These are phyloP conservation scores for Parasteatoda lunata DNA, from an alignment of 2,888 invertebrate genomes.

Conservation along the genomic window DNA sequence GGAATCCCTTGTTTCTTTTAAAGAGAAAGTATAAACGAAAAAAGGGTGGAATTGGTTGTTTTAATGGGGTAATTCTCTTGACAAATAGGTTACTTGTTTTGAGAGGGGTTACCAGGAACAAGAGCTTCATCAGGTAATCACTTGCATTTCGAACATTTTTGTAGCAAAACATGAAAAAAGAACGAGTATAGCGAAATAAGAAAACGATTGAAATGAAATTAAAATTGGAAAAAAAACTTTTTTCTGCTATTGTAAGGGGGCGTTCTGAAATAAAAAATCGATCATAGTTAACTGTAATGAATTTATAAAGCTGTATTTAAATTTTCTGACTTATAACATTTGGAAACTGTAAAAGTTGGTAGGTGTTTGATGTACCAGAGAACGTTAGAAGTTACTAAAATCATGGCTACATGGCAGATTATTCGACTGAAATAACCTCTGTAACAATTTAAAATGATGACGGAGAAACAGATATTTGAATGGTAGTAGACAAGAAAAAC, in stretches of 20 bases:
- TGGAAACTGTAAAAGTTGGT: too few relatives aligned
- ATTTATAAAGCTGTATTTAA: too few relatives aligned
- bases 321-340: too few relatives aligned
- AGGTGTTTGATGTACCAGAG: too few relatives aligned
- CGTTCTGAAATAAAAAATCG: conserved; percentile 9
- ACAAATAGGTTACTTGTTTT: conserved; percentile 46
- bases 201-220: neutral
- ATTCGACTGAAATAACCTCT: too few relatives aligned
- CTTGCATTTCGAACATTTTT: conserved; percentile 1
- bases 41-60: conserved; percentile 9
- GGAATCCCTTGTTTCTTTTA: conserved; percentile 25
- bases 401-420: too few relatives aligned
- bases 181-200: conserved; percentile 12
- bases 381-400: too few relatives aligned
- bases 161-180: neutral
- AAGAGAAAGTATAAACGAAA: conserved; percentile 9
- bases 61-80: conserved; percentile 56
- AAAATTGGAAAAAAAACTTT: conserved; percentile 19
- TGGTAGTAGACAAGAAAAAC: too few relatives aligned
- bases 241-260: neutral
- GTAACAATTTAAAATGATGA: too few relatives aligned
- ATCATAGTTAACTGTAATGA: too few relatives aligned
- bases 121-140: neutral
- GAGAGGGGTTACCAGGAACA: conserved; percentile 5
- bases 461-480: too few relatives aligned